phyloP scores from a whole-genome alignment of 2,113 vertebrate genomes.

The Serilophus lunatus region DNA sequence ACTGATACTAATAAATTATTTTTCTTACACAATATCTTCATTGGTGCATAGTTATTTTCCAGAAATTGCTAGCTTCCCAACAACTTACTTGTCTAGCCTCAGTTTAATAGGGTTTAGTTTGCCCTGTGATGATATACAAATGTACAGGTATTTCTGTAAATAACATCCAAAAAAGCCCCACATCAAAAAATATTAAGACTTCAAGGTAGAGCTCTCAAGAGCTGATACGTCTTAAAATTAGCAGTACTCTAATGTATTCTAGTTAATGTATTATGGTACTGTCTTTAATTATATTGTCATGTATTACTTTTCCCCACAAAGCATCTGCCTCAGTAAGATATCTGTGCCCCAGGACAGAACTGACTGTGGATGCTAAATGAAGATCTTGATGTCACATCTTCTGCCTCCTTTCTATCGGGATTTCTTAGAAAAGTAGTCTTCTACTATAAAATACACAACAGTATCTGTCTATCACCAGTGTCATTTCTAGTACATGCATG shows the following conservation, averaged over 20 bases:
- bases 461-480: neutral
- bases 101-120: neutral
- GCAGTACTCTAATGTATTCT: neutral
- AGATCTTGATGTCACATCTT: neutral
- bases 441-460: neutral
- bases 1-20: neutral
- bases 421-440: neutral
- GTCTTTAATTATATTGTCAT: neutral
- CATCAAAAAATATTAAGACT: neutral
- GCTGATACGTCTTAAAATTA: neutral
- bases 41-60: neutral
- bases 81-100: neutral
- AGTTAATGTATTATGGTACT: neutral
- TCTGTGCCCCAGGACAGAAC: neutral
- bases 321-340: neutral
- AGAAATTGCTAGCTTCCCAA: neutral
- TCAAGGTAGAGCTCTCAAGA: neutral
- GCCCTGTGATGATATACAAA: neutral
- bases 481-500: neutral
- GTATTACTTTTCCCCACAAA: neutral
- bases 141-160: neutral
- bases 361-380: neutral
- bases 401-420: neutral
- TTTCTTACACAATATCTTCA: neutral
- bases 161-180: neutral